Evolutionary conservation across 2,888 invertebrate species (phyloP).

Genomic region (Ectemnius lituratus): DNA sequence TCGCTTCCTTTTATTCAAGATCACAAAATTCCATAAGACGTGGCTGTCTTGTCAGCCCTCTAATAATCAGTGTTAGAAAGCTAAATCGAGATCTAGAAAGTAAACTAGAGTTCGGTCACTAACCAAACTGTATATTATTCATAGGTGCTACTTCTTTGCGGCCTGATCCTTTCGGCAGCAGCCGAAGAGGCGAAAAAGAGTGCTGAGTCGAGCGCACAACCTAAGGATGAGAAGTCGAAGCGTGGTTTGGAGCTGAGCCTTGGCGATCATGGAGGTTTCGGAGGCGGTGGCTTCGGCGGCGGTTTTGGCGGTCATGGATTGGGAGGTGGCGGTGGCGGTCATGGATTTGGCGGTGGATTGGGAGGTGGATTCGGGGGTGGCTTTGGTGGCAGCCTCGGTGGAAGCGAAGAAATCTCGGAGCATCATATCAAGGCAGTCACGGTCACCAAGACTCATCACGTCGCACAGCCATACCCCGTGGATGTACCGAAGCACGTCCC

Average conservation of each 20-base stretch:
- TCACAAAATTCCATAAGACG: too few relatives aligned
- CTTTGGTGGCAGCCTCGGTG: conserved; percentile 42
- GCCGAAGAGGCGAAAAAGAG: conserved; percentile 62
- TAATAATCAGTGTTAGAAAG: too few relatives aligned
- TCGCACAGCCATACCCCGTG: conserved; percentile 66
- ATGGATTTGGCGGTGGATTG: conserved; percentile 24
- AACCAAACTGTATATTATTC: conserved; percentile 12
- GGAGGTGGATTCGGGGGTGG: conserved; percentile 46
- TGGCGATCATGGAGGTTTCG: conserved; percentile 61
- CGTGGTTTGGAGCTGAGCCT: conserved; percentile 70
- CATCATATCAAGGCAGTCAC: conserved; percentile 67
- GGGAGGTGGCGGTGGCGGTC: conserved; percentile 19
- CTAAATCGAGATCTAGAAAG: not conserved
- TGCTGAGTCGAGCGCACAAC: conserved; percentile 42
- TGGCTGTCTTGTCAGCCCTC: too few relatives aligned
- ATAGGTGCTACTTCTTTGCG: conserved; percentile 68
- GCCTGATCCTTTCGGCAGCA: conserved; percentile 64
- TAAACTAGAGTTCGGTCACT: conserved; percentile 4
- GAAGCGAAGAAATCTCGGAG: conserved; percentile 44
- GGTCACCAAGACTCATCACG: conserved; percentile 70
- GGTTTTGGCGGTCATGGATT: conserved; percentile 42
- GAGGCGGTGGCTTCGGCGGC: conserved; percentile 50
- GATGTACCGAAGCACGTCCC: conserved; percentile 67
- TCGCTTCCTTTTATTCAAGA: too few relatives aligned
- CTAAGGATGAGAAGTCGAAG: conserved; percentile 66